Evolutionary conservation across 2,888 invertebrate species (phyloP), one percentile per base, ranked within the genome.

Genomic region (Acheta domesticus): DNA sequence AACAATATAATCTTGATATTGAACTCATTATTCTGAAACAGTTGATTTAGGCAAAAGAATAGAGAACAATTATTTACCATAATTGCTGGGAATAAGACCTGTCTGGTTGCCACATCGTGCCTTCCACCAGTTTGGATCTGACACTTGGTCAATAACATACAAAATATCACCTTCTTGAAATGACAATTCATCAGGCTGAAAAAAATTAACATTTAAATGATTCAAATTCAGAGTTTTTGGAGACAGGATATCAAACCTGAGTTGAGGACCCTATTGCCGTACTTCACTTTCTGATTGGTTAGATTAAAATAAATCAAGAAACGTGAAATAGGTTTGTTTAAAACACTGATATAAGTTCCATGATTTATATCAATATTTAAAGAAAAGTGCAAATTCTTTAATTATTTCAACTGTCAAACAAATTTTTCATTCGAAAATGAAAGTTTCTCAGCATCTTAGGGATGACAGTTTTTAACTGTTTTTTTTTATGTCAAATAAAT

Each of bases 111-210:
- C 89, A 84, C 90, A 90, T 80, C 87, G 88, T 8, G 89, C 91
- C 84, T 87, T 89, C 88, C 88, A 89, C 91, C 91, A 91, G 84
- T 88, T 88, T 50, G 87, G 85, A 81, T 88, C 86, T 80, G 87
- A 86, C 20, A 87, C 86, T 85, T 87, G 88, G 82, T 91, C 90
- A 75, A 88, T 85, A 20, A 91, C 89, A 83, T 91, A 91, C n/a
- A 91, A 84, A 73, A 89, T 79, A 80, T 92, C 91, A 20, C 91
- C 92, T 85, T 92, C 92, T 80, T 90, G 89, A 85, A 92, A 91
- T 4, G 91, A 89, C 81, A 92, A 84, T 84, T 92, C 92, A 86
- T 91, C 90, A 36, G 86, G 85, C 89, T 90, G 83, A 74, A 83
- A 82, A 76, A 14, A 62, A 62, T 11, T 5, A n/a, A 5, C 4